Percentiles rank a stretch among this genome's conserved stretches.
Conservation (phyloP, 2,113 vertebrate species). For the Lanius ludovicianus region DNA sequence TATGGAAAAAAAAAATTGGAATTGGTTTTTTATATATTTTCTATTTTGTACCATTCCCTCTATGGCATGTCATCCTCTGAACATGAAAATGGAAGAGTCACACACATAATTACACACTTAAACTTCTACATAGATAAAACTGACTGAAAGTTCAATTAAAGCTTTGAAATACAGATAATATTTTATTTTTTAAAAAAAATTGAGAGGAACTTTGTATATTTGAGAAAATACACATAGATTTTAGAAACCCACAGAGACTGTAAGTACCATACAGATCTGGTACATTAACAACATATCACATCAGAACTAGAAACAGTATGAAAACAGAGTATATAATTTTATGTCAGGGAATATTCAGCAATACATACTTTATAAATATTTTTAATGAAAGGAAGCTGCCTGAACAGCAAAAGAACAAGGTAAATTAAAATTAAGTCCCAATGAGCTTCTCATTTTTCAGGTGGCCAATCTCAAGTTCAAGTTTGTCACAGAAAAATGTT, state of each 20-base stretch:
- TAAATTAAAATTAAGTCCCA: conserved; percentile 41
- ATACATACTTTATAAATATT: background rate
- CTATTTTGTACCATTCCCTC: background rate
- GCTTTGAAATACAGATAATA: background rate
- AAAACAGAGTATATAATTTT: background rate
- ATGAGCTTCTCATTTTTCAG: conserved; percentile 14
- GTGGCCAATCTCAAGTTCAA: conserved; percentile 22
- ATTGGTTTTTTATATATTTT: background rate
- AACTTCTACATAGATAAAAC: background rate
- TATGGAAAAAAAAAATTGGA: background rate
- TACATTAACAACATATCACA: background rate
- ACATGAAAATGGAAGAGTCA: background rate
- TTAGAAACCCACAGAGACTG: background rate
- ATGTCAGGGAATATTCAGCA: background rate
- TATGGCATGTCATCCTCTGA: background rate
- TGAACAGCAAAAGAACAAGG: conserved; percentile 1
- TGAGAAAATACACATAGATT: background rate
- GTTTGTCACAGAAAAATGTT: conserved; percentile 9
- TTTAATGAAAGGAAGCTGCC: background rate
- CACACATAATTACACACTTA: background rate
- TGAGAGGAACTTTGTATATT: background rate
- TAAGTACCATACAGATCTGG: background rate
- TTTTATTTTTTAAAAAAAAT: background rate
- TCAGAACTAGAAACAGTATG: background rate
- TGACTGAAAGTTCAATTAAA: background rate